Evolutionary conservation across 2,113 vertebrate genomes (phyloP).

Genomic region (Indri indri): DNA sequence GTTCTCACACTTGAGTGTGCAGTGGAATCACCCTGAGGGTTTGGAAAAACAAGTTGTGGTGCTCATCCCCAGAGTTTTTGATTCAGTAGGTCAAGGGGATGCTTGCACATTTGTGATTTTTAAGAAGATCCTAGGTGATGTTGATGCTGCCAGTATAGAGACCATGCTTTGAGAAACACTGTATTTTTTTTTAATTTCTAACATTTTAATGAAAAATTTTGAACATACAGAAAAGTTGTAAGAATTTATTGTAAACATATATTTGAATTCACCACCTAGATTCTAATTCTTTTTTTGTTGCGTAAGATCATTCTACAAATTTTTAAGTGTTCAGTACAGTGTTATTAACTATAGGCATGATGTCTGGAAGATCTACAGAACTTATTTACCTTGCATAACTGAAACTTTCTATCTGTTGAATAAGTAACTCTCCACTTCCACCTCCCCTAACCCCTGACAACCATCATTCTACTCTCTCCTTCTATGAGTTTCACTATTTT

Average conservation of each 20-base stretch:
- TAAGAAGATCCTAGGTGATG: neutral
- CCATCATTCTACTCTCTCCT: neutral
- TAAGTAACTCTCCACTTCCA: neutral
- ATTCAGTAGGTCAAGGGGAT: neutral
- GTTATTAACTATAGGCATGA: neutral
- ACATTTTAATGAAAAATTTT: neutral
- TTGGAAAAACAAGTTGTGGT: rapidly evolving
- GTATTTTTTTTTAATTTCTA: neutral
- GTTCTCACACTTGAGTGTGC: neutral
- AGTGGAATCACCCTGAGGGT: neutral
- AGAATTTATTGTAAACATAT: neutral
- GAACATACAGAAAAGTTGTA: neutral
- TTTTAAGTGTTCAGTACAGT: neutral
- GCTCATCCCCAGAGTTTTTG: neutral
- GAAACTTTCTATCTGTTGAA: neutral
- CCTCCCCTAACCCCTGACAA: neutral
- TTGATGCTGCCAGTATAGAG: neutral
- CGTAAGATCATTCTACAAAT: neutral
- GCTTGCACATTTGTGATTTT: neutral
- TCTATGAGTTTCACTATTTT: neutral
- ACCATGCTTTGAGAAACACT: neutral
- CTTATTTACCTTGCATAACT: neutral
- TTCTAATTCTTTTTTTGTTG: neutral
- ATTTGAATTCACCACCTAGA: neutral
- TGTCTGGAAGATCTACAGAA: neutral